phyloP scores from a whole-genome alignment of 2,888 invertebrate genomes.

The Therioaphis trifolii region DNA sequence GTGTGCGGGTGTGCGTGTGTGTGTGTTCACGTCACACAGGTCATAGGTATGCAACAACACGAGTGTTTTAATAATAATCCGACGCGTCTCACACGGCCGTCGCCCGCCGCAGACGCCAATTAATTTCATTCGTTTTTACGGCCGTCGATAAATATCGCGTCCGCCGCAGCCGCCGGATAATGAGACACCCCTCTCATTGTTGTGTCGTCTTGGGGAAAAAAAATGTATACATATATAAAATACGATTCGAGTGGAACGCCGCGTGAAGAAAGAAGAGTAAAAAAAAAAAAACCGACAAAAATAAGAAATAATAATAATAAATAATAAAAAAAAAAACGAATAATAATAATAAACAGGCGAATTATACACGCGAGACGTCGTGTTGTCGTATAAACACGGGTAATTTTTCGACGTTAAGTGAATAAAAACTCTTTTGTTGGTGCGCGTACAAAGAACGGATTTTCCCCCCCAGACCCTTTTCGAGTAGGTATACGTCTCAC shows the following conservation, averaged over 20 bases:
- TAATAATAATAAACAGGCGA: slow-evolving; percentile 37
- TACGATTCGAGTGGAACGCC: not conserved
- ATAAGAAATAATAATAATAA: no score
- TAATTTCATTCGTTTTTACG: slow-evolving; percentile 58
- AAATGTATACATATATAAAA: not conserved
- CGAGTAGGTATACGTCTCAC: not conserved
- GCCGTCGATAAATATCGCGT: slow-evolving; percentile 54
- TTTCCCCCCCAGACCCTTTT: not conserved
- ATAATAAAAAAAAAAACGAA: not conserved
- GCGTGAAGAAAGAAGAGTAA: not conserved
- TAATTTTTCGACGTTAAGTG: slow-evolving; percentile 4
- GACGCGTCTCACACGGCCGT: not conserved
- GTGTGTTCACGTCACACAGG: no score
- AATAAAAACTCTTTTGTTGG: slow-evolving; percentile 7
- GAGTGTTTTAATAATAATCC: slow-evolving; percentile 17
- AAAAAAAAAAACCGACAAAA: no score
- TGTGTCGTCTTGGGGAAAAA: no score
- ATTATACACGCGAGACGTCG: slow-evolving; percentile 41
- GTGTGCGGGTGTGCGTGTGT: not conserved
- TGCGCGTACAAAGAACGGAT: not conserved
- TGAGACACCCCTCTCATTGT: slow-evolving; percentile 43
- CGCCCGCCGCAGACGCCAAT: slow-evolving; percentile 21
- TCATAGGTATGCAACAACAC: no score
- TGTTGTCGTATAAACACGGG: not conserved
- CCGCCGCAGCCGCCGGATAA: slow-evolving; percentile 35